Conservation (phyloP, 2,888 invertebrate genomes). For the Tenodera sinensis region DNA sequence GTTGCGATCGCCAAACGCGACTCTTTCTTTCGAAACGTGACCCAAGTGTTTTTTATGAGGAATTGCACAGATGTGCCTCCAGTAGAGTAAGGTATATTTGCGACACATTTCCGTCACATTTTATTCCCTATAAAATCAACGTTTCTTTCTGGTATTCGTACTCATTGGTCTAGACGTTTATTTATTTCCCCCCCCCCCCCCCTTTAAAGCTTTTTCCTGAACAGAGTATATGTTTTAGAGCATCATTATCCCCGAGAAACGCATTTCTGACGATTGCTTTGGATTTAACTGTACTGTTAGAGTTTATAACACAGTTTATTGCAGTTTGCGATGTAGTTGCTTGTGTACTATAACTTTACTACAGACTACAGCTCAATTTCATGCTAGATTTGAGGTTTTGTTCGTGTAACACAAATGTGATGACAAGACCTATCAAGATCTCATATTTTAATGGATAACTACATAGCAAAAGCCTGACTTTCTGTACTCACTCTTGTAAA, state of each 20-base stretch:
- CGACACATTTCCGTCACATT: no score
- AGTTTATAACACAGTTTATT: background rate
- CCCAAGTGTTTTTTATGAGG: no score
- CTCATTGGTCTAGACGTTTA: no score
- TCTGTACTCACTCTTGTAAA: no score
- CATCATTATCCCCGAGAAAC: background rate
- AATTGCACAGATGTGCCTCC: no score
- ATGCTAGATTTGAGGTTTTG: background rate
- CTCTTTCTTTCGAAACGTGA: no score
- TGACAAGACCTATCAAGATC: background rate
- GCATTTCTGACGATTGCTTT: background rate
- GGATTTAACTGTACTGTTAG: background rate
- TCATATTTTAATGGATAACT: background rate
- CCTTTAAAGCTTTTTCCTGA: background rate
- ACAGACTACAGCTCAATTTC: background rate
- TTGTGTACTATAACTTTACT: background rate
- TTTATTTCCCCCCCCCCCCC: no score
- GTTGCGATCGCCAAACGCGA: no score
- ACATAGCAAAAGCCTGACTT: background rate
- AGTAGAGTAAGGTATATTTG: no score
- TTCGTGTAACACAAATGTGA: background rate
- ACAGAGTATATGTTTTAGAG: background rate
- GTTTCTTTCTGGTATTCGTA: no score
- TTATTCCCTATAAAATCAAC: no score
- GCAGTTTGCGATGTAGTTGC: background rate